Evolutionary conservation across 2,888 invertebrate species (phyloP).

Genomic region (Drosophila fungiperda): DNA sequence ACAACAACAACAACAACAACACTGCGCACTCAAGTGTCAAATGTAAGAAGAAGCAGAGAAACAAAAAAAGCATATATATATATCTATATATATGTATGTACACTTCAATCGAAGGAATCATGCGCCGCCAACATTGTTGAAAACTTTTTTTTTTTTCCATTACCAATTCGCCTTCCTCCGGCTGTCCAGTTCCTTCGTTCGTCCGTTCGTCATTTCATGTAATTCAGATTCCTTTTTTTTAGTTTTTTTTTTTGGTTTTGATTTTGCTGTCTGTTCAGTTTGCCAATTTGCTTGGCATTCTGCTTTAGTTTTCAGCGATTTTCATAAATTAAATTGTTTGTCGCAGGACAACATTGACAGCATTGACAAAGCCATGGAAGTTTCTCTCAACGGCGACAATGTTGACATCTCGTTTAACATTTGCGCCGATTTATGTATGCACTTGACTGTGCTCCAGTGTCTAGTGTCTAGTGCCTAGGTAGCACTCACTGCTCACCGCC

Average conservation of each 20-base stretch:
- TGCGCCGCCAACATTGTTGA: constrained; percentile 40
- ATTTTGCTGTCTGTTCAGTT: constrained; percentile 47
- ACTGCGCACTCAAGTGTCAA: constrained; percentile 76
- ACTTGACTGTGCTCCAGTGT: constrained; percentile 22
- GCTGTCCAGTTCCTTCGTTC: background rate
- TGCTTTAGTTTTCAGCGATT: constrained; percentile 75
- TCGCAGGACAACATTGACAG: constrained; percentile 65
- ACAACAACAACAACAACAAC: constrained; percentile 23
- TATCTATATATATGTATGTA: constrained; percentile 22
- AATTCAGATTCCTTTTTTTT: constrained; percentile 30
- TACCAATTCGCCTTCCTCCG: constrained; percentile 3
- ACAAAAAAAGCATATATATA: constrained; percentile 11
- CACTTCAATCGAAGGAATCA: constrained; percentile 62
- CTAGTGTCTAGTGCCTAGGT: constrained; percentile 12
- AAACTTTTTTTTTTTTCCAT: constrained; percentile 34
- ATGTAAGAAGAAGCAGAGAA: constrained; percentile 53
- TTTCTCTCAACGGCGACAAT: constrained; percentile 38
- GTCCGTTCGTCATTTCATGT: constrained; percentile 26
- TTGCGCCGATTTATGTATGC: constrained; percentile 60
- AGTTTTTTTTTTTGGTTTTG: background rate
- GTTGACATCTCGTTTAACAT: constrained; percentile 59
- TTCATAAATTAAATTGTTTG: constrained; percentile 82
- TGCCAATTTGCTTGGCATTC: constrained; percentile 70
- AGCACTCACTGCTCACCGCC: constrained; percentile 24
- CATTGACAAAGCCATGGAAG: constrained; percentile 31